Conservation (phyloP, 2,888 invertebrate genomes). For the Acanthosepion pharaonis region DNA sequence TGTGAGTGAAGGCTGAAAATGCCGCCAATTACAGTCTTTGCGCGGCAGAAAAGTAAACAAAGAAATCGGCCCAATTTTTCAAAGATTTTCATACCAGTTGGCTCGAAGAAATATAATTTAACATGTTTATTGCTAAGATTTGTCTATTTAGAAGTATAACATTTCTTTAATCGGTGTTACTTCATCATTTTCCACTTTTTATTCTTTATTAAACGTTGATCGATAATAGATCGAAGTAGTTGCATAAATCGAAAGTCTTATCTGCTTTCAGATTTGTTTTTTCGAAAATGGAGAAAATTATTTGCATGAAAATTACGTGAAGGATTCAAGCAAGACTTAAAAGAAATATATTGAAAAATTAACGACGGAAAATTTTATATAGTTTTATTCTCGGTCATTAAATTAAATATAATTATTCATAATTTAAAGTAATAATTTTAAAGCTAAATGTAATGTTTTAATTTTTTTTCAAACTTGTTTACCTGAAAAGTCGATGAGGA, state of each 20-base stretch:
- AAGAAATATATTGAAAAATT: neutral
- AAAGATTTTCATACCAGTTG: no score
- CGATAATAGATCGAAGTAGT: no score
- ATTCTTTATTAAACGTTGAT: neutral
- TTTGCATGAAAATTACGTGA: neutral
- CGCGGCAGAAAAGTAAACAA: conserved; percentile 9
- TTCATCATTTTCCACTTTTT: neutral
- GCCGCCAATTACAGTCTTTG: conserved; percentile 13
- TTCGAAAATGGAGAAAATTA: neutral
- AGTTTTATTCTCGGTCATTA: no score
- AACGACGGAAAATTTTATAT: no score
- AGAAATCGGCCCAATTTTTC: neutral
- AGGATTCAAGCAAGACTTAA: neutral
- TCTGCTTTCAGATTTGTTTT: neutral
- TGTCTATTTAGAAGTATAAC: neutral
- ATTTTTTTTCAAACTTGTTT: neutral
- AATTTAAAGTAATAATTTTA: neutral
- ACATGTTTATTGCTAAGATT: neutral
- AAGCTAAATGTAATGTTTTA: neutral
- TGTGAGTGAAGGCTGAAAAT: neutral
- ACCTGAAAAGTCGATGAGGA: neutral
- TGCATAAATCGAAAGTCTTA: no score
- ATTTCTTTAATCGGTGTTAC: neutral
- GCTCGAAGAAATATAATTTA: no score
- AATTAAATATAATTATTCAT: no score